phyloP scores from a whole-genome alignment of 2,113 vertebrate genomes.

The Carollia perspicillata region DNA sequence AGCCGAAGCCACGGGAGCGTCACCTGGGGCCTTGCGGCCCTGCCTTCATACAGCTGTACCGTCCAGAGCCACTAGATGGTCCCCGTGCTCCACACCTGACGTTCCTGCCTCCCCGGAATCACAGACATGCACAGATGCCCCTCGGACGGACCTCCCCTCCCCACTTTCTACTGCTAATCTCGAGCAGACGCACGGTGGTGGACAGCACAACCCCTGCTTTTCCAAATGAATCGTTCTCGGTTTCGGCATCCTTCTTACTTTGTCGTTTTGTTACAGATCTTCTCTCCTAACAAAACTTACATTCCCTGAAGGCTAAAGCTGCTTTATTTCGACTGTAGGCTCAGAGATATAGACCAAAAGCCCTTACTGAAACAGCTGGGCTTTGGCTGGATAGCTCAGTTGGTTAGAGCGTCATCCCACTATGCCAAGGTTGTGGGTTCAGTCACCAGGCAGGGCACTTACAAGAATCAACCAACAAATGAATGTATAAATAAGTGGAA shows the following conservation, averaged over 20 bases:
- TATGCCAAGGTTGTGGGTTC: too few relatives aligned
- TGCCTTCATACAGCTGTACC: background rate
- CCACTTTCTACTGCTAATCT: background rate
- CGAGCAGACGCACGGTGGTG: background rate
- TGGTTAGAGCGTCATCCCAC: too few relatives aligned
- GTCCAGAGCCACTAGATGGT: background rate
- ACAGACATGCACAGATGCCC: background rate
- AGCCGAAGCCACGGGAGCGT: background rate
- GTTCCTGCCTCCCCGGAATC: rapidly evolving
- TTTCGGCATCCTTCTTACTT: background rate
- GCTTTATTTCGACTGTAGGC: background rate
- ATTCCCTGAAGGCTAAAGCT: background rate
- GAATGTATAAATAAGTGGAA: too few relatives aligned
- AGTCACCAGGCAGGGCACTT: too few relatives aligned
- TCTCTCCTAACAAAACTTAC: background rate
- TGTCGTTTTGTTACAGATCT: background rate
- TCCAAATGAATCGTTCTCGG: background rate
- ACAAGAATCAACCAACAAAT: too few relatives aligned
- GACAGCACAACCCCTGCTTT: background rate
- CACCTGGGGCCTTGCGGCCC: background rate
- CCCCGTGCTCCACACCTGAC: background rate
- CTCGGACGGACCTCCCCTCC: too few relatives aligned
- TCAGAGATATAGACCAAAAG: background rate
- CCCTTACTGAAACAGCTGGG: background rate
- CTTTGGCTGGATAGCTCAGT: too few relatives aligned